Evolutionary conservation across 2,888 invertebrate genomes (phyloP).

Genomic region (Lycophotia porphyrea): DNA sequence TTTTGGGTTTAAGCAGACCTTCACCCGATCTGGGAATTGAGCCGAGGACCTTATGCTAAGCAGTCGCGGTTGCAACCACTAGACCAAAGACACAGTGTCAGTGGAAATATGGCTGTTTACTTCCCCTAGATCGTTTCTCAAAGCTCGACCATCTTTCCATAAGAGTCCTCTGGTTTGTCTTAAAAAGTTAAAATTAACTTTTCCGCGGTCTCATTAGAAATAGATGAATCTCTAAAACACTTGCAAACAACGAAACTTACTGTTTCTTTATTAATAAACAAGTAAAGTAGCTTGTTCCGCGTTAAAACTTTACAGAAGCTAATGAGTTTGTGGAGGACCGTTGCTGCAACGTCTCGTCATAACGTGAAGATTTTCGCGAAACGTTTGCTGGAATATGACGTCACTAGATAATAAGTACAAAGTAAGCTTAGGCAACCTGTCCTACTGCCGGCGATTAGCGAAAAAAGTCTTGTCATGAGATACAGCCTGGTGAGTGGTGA

Average conservation of each 20-base stretch:
- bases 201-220: slow-evolving; percentile 6
- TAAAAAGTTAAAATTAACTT: not conserved
- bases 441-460: not conserved
- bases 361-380: slow-evolving; percentile 4
- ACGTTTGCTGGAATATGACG: slow-evolving; percentile 4
- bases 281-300: slow-evolving; percentile 25
- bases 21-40: no score
- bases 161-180: no score
- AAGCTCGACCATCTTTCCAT: not conserved
- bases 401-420: not conserved
- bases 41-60: no score
- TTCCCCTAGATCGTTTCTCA: not conserved
- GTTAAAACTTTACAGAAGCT: slow-evolving; percentile 29
- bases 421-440: not conserved
- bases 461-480: no score
- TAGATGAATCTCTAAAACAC: slow-evolving; percentile 19
- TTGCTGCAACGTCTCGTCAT: slow-evolving; percentile 29
- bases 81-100: no score
- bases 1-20: no score
- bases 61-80: no score
- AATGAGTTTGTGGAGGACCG: slow-evolving; percentile 47
- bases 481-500: no score
- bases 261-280: slow-evolving; percentile 10
- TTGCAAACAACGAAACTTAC: slow-evolving; percentile 13
- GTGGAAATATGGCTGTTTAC: no score